Evolutionary conservation across 1,140 invertebrate genomes (phyloP).

Genomic region (Gonioctena quinquepunctata): DNA sequence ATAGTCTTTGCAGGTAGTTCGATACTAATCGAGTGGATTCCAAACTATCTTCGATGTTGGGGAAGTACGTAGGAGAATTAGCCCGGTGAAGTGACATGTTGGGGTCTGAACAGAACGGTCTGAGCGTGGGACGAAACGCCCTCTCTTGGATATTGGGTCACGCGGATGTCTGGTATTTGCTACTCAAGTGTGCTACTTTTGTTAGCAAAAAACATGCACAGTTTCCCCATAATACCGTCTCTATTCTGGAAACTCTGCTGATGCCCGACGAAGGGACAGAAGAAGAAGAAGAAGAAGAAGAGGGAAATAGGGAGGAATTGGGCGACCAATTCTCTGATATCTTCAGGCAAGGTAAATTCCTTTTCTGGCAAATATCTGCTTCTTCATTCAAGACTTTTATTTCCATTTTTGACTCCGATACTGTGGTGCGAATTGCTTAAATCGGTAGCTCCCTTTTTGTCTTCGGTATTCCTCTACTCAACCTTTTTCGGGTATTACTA

Average conservation of each 20-base stretch:
- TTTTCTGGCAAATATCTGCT: no score
- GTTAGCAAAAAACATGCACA: constrained; percentile 56
- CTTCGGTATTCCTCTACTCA: no score
- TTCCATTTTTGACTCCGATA: no score
- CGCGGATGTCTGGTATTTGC: constrained; percentile 56
- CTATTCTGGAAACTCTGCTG: constrained; percentile 59
- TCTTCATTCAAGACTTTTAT: no score
- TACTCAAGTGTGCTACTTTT: constrained; percentile 59
- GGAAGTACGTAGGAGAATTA: background rate
- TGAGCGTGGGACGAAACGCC: constrained; percentile 54
- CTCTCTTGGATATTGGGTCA: constrained; percentile 57
- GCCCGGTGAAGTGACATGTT: constrained; percentile 38
- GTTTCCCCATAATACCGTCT: constrained; percentile 50
- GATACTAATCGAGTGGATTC: background rate
- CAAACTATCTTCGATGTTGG: background rate
- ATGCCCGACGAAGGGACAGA: constrained; percentile 51
- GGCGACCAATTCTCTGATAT: background rate
- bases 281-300: constrained; percentile 54
- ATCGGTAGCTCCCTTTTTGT: no score
- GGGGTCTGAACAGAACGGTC: constrained; percentile 40
- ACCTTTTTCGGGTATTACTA: no score
- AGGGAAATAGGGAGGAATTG: constrained; percentile 31
- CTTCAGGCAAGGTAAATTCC: constrained; percentile 5
- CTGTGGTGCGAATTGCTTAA: no score
- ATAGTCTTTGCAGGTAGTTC: background rate